These are phyloP conservation scores for Andrena trimmerana DNA, from an alignment of 2,888 invertebrate genomes.

Conservation along the genomic window DNA sequence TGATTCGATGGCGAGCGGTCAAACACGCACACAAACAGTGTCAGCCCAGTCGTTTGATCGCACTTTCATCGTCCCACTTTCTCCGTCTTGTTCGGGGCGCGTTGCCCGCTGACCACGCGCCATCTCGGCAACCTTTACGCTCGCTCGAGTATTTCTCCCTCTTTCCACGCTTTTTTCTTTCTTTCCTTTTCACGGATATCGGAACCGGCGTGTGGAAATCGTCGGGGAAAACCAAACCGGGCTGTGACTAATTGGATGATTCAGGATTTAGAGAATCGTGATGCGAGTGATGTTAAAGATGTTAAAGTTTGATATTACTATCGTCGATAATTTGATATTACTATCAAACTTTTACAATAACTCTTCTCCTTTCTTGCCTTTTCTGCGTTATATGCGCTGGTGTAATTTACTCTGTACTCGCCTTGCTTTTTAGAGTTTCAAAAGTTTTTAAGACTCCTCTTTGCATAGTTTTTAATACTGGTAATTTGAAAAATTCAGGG, in stretches of 20 bases:
- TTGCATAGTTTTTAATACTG: too few species aligned
- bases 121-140: constrained; percentile 33
- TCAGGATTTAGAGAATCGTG: background rate
- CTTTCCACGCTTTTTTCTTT: background rate
- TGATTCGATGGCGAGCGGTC: constrained; percentile 39
- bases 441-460: too few species aligned
- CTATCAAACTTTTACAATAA: too few species aligned
- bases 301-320: too few species aligned
- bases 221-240: background rate
- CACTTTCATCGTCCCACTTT: constrained; percentile 84
- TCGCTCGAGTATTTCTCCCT: background rate
- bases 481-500: too few species aligned
- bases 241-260: background rate
- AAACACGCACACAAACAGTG: constrained; percentile 51
- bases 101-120: constrained; percentile 52
- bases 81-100: constrained; percentile 73
- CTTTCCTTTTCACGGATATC: background rate
- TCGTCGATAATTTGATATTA: too few species aligned
- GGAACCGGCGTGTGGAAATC: background rate
- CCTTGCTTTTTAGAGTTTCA: too few species aligned
- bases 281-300: too few species aligned
- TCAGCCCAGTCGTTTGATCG: constrained; percentile 77
- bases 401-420: too few species aligned
- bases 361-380: too few species aligned
- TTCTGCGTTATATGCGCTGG: too few species aligned